phyloP scores from a whole-genome alignment of 2,113 vertebrate genomes.

The Cephalopholis sonnerati region DNA sequence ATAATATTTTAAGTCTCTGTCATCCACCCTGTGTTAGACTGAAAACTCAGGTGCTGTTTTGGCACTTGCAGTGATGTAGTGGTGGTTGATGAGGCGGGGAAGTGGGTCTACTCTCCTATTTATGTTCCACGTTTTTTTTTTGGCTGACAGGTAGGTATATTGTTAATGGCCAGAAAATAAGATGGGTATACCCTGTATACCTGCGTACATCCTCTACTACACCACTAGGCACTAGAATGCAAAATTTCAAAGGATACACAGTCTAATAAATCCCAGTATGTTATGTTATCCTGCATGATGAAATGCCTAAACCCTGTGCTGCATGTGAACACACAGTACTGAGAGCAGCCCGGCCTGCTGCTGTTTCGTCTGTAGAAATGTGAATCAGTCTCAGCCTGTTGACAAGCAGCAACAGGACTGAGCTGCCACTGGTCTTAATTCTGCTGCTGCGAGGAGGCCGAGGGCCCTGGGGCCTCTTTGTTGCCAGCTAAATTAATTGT shows the following conservation, averaged over 20 bases:
- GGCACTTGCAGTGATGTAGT: too few species aligned
- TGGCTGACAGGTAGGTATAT: too few species aligned
- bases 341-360: slow-evolving; percentile 20
- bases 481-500: slow-evolving; percentile 86
- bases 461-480: slow-evolving; percentile 81
- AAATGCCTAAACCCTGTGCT: background rate
- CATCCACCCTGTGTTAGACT: background rate
- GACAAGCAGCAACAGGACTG: slow-evolving; percentile 80
- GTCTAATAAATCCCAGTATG: background rate
- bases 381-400: slow-evolving; percentile 75
- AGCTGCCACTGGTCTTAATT: slow-evolving; percentile 75
- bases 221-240: too few species aligned
- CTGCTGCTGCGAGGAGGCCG: slow-evolving; percentile 58
- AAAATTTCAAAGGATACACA: background rate
- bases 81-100: too few species aligned
- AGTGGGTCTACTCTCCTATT: too few species aligned
- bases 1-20: background rate
- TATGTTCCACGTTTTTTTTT: too few species aligned
- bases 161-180: too few species aligned
- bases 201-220: too few species aligned
- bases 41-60: background rate
- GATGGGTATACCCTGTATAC: too few species aligned
- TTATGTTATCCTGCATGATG: background rate
- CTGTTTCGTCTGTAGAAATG: slow-evolving; percentile 66
- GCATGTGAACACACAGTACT: background rate